phyloP scores from a whole-genome alignment of 1,140 invertebrate species.

The Steinernema khuongi region DNA sequence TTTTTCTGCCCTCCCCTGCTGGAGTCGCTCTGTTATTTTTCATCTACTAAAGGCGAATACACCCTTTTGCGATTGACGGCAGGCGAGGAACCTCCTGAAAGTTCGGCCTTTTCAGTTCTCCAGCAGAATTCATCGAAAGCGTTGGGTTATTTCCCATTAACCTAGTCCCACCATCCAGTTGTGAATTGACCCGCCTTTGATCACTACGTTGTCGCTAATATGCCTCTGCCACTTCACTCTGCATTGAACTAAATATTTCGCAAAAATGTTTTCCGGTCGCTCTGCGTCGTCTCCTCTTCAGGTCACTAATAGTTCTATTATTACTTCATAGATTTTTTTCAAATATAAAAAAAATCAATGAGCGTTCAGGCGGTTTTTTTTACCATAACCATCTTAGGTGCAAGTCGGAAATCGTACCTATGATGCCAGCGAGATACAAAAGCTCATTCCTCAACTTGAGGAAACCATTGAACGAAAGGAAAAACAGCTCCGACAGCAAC shows the following conservation, averaged over 20 bases:
- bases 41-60: conserved; percentile 1
- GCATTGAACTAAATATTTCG: not conserved
- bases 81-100: not conserved
- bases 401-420: conserved; percentile 51
- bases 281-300: conserved; percentile 16
- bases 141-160: not conserved
- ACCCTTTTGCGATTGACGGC: not conserved
- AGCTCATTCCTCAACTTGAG: conserved; percentile 56
- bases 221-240: not conserved
- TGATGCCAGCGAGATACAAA: conserved; percentile 55
- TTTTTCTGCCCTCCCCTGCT: conserved; percentile 10
- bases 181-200: not conserved
- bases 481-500: conserved; percentile 48
- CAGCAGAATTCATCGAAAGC: not conserved
- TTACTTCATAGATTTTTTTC: not conserved
- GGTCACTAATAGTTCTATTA: not conserved
- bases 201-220: not conserved
- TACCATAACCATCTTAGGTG: conserved; percentile 30
- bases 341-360: not conserved
- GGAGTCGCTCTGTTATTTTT: conserved; percentile 7
- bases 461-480: conserved; percentile 55
- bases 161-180: no score
- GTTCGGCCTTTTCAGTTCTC: not conserved
- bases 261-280: not conserved
- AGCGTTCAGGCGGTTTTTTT: conserved; percentile 8